Conservation (phyloP, 2,888 invertebrate species). For the Drosophila paracracens region DNA sequence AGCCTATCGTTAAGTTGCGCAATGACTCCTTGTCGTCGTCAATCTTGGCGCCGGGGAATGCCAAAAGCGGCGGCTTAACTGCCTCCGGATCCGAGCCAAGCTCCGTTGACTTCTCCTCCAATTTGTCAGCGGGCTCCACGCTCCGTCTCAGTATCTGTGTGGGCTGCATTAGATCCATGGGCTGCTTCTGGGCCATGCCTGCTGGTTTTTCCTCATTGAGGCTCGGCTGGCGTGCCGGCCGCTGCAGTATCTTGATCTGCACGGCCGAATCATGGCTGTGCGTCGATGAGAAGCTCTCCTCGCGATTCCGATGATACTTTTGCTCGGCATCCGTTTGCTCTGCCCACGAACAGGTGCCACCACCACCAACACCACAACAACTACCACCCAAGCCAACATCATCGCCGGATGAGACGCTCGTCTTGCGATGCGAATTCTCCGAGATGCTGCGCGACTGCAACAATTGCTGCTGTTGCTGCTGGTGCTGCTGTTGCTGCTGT, state of each 20-base stretch:
- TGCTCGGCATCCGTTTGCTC: constrained; percentile 85
- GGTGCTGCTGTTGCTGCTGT: constrained; percentile 34
- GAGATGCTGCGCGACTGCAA: constrained; percentile 84
- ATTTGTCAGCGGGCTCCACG: constrained; percentile 65
- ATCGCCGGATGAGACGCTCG: constrained; percentile 84
- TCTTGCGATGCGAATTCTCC: constrained; percentile 85
- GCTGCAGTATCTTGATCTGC: constrained; percentile 84
- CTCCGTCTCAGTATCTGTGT: constrained; percentile 84
- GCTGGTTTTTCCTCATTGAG: constrained; percentile 71
- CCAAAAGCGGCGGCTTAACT: constrained; percentile 1
- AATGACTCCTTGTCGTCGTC: constrained; percentile 48
- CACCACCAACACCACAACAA: constrained; percentile 15
- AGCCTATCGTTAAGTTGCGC: constrained; percentile 28
- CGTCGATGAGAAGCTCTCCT: constrained; percentile 83
- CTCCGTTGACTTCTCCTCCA: constrained; percentile 34
- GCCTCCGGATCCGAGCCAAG: constrained; percentile 21
- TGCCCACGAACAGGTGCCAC: constrained; percentile 85
- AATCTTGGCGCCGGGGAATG: constrained; percentile 19
- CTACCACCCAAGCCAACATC: constrained; percentile 60
- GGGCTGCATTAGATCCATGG: constrained; percentile 63
- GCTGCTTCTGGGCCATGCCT: constrained; percentile 46
- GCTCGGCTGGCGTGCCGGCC: constrained; percentile 75
- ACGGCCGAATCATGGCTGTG: constrained; percentile 84
- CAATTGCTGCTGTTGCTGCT: constrained; percentile 65
- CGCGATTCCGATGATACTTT: constrained; percentile 81